Evolutionary conservation across 2,113 vertebrate genomes (phyloP), one percentile per base, ranked within the genome.

Genomic region (Calypte anna): DNA sequence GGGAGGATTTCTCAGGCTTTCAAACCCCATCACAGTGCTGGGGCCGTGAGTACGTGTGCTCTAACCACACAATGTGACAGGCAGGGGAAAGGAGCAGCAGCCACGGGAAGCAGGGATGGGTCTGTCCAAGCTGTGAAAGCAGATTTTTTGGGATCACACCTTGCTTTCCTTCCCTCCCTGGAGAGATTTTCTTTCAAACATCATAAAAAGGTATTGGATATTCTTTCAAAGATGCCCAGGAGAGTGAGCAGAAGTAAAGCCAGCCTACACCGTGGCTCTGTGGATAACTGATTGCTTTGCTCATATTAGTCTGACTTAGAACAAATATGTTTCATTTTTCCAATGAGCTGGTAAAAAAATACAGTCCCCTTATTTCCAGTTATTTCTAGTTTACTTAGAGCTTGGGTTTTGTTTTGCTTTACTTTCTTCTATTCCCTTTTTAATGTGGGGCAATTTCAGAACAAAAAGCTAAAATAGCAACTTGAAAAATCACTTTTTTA

Each of bases 301-400:
- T 96, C 94, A 84, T 94, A 95, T 94, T 75, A 62, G 95, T 89
- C 89, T 97, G 91, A 93, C 91, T 94, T 89, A 95, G 95, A 95
- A 96, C 94, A 96, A 96, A 94, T 95, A 95, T 64, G 80, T 92
- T 94, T 97, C 95, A 93, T 96, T 96, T 97, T 97, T 97, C 92
- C 92, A 96, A 93, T 84, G 83, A 96, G 89, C 83, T 94, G 95
- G 83, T 94, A 92, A 93, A 96, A 86, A 92, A 88, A 88, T 90
- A 94, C 64, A 90, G 61, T 89, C 81, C 86, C 54, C 77, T 82
- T 94, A 89, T 93, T 96, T 94, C 91, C 86, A 91, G 91, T 82
- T 94, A 89, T 93, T 96, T 94, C 91, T 89, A 91, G 91, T 94
- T 97, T 94, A 92, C 66, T 92, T 95, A 92, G 61, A 81, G 64